Base-by-base conservation (phyloP, 2,888 invertebrate species). In the Lasioglossum leucozonium region DNA sequence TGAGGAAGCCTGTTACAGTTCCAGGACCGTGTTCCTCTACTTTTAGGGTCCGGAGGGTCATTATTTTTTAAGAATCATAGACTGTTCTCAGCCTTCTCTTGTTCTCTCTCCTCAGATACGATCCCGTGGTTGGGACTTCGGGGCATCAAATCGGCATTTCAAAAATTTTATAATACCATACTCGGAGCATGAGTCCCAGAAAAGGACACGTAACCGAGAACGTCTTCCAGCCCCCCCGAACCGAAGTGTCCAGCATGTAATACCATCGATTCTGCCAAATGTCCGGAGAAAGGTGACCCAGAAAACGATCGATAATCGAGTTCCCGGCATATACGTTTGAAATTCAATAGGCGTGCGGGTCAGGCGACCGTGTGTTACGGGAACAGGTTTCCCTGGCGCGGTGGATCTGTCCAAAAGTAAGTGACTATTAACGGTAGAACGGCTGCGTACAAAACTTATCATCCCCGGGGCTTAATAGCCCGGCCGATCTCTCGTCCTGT, bases 361-460 rank as follows among this genome's bases (percentile, higher is more conserved):
- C 69, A 58, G 72, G 51, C 81, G 65, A 55, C 58, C 74, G 51
- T 51, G 51, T 51, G 74, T 67, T 69, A 85, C 83, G 77, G 77
- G 76, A 91, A 91, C 91, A 87, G 91, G 91, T 91, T 91, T 44
- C 81, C 51, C 67, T n/a, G 51, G 78, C 79, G 89, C 51, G 51
- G 78, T 80, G 89, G 91, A 91, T 88, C 85, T 84, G 85, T 85
- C 91, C 79, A 84, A 88, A 91, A 91, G 88, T 90, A 88, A 91
- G 87, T 87, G 91, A 91, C 89, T 87, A 87, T 91, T 91, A 91
- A 91, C 86, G 89, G 80, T 74, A 79, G 88, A 87, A 87, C 84
- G 84, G 87, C 84, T 72, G 80, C 81, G 86, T 83, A 88, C 77
- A 85, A 87, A 87, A 91, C 89, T 91, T 91, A 91, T 91, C 90